Evolutionary conservation across 2,888 invertebrate species (phyloP).

Genomic region (Melipona bicolor): DNA sequence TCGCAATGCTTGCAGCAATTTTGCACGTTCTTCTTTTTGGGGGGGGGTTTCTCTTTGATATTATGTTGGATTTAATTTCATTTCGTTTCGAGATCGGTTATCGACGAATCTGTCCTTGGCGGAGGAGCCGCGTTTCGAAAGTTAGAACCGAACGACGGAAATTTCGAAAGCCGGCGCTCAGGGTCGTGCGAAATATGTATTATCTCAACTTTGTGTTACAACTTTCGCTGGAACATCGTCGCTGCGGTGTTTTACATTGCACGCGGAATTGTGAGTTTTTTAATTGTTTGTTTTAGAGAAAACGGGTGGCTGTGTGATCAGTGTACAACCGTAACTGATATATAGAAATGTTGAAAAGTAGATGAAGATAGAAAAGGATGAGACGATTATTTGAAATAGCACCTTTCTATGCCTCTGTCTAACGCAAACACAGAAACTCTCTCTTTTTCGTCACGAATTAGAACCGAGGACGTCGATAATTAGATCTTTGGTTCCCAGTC

Average conservation of each 20-base stretch:
- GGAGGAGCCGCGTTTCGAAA: not conserved
- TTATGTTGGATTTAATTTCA: not conserved
- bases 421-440: not conserved
- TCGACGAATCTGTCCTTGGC: not conserved
- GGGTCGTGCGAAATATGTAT: not conserved
- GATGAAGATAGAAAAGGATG: not conserved
- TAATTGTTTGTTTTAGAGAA: not conserved
- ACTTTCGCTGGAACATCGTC: not conserved
- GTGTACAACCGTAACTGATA: not conserved
- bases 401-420: not conserved
- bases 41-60: not conserved
- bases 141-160: not conserved
- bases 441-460: not conserved
- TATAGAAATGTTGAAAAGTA: not conserved
- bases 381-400: not conserved
- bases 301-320: not conserved
- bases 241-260: not conserved
- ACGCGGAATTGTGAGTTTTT: not conserved
- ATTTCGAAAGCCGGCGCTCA: not conserved
- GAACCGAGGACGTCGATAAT: not conserved
- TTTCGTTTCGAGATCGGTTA: not conserved
- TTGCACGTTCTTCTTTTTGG: not conserved
- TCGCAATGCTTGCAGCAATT: not conserved
- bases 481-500: not conserved
- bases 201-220: not conserved